phyloP scores from a whole-genome alignment of 2,888 invertebrate species.

The Andrena praecox region DNA sequence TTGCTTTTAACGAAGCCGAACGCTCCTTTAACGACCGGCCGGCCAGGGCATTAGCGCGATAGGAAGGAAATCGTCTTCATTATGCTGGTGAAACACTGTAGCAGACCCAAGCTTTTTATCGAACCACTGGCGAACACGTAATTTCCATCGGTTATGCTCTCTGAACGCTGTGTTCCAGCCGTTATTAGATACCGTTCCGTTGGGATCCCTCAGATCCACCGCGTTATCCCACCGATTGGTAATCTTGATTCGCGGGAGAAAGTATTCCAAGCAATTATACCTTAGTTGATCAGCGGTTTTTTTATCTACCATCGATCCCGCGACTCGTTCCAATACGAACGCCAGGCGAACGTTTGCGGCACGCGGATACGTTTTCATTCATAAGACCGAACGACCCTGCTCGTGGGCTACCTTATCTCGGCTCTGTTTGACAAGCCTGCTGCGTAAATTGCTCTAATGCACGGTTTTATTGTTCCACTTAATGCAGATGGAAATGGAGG shows the following conservation, averaged over 20 bases:
- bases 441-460: slow-evolving; percentile 8
- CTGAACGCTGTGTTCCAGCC: slow-evolving; percentile 29
- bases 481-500: not conserved
- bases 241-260: slow-evolving; percentile 31
- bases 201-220: slow-evolving; percentile 1
- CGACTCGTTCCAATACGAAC: not conserved
- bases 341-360: not conserved
- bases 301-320: too few species aligned
- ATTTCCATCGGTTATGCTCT: slow-evolving; percentile 56
- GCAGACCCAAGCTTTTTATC: slow-evolving; percentile 36
- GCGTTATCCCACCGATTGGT: slow-evolving; percentile 27
- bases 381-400: not conserved
- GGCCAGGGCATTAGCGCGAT: slow-evolving; percentile 23
- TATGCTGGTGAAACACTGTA: slow-evolving; percentile 50
- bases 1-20: slow-evolving; percentile 45
- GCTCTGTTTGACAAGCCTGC: not conserved
- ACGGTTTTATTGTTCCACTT: slow-evolving; percentile 4
- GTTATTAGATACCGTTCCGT: slow-evolving; percentile 24
- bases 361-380: slow-evolving; percentile 10
- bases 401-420: not conserved
- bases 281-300: slow-evolving; percentile 3
- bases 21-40: slow-evolving; percentile 38
- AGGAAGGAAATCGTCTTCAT: slow-evolving; percentile 54
- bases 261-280: slow-evolving; percentile 16
- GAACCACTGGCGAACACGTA: slow-evolving; percentile 15